These are phyloP conservation scores for Erpetoichthys calabaricus DNA, from an alignment of 2,797 vertebrate genomes.

Conservation along the genomic window DNA sequence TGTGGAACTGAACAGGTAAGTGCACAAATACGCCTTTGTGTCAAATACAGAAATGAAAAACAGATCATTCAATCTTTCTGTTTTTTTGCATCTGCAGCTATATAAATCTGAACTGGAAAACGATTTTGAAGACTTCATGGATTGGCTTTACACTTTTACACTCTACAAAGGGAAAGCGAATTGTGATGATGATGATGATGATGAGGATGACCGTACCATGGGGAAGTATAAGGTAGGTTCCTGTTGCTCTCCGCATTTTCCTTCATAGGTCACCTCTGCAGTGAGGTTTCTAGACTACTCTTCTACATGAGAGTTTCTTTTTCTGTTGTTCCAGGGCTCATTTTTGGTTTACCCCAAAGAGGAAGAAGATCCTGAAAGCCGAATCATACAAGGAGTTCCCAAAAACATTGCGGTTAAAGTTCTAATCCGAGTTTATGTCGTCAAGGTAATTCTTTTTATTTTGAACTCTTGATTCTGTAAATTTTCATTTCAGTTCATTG, in stretches of 20 bases:
- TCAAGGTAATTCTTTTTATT: conserved; percentile 57
- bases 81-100: conserved; percentile 40
- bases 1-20: too few relatives aligned
- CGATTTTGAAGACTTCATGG: conserved; percentile 79
- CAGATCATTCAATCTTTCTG: too few relatives aligned
- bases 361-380: conserved; percentile 29
- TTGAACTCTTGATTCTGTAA: too few relatives aligned
- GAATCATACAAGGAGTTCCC: conserved; percentile 64
- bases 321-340: conserved; percentile 53
- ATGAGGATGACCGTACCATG: conserved; percentile 60
- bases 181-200: conserved; percentile 61
- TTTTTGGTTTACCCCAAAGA: conserved; percentile 74
- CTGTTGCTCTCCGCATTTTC: background rate
- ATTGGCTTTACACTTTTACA: conserved; percentile 73
- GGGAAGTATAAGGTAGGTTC: conserved; percentile 80
- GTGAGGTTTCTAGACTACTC: background rate
- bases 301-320: background rate
- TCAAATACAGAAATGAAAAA: too few relatives aligned
- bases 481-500: too few relatives aligned
- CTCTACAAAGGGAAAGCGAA: conserved; percentile 62
- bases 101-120: conserved; percentile 70
- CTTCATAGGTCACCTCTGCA: background rate
- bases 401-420: conserved; percentile 76
- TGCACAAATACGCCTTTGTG: too few relatives aligned
- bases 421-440: conserved; percentile 68